Evolutionary conservation across 2,797 vertebrate species (phyloP), one percentile per base, ranked within the genome.

Genomic region (Euthynnus affinis): DNA sequence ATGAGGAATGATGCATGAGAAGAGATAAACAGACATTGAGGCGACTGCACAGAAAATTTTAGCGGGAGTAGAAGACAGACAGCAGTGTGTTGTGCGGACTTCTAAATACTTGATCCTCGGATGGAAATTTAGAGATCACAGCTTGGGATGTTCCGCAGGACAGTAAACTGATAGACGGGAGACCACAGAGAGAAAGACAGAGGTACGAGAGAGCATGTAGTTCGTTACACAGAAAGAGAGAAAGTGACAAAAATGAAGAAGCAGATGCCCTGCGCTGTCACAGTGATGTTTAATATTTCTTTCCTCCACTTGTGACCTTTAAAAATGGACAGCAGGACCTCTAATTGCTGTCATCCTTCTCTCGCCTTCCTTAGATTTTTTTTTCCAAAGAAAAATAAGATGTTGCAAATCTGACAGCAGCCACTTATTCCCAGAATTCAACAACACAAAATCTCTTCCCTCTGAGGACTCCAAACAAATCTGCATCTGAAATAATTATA

Each of bases 51-150:
- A 34, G 59, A 51, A 56, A 71, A 68, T 15, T 49, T 48, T 22
- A 76, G 23, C 4, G n/a, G 25, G 67, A 64, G 52, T 49, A 14
- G 42, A 63, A 65, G 67, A 69, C 6, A 78, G 68, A 69, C 52
- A 61, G 46, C 10, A 3, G 42, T 48, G 48, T 49, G 34, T 5
- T 29, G 71, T 70, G 71, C 49, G 27, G 62, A 68, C 17, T 66
- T 78, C 83, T 85, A 61, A 23, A 83, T 74, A 46, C 29, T 61
- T 71, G 76, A 76, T 81, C 44, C 59, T n/a, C 75, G 52, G 79
- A 65, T 73, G 62, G 59, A 75, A 58, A 80, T 84, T 60, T 82
- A 80, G 78, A 85, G 63, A 86, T 87, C 62, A 78, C 57, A 87
- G 70, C 49, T 79, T 73, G 25, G 58, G 53, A 68, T 81, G 71